Conservation (phyloP, 2,888 invertebrate genomes). For the Altica lythri region DNA sequence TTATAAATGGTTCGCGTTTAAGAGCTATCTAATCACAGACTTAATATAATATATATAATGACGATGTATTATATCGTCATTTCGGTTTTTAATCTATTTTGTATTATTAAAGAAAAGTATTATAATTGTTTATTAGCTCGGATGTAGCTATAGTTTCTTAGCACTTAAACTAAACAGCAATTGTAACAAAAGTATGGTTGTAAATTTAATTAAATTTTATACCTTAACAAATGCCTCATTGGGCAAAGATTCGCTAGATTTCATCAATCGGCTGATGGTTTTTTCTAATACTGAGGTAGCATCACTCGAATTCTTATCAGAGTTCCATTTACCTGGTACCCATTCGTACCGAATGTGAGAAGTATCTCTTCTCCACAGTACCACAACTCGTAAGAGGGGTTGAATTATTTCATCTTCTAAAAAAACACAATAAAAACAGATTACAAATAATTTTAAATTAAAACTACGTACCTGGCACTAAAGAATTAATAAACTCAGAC, state of each 20-base stretch:
- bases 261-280: slow-evolving; percentile 72
- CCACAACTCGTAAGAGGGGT: slow-evolving; percentile 77
- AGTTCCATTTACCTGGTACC: slow-evolving; percentile 74
- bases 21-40: too few species aligned
- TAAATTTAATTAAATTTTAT: not conserved
- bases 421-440: slow-evolving; percentile 34
- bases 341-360: slow-evolving; percentile 91
- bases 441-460: slow-evolving; percentile 8
- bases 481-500: slow-evolving; percentile 77
- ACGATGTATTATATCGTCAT: too few species aligned
- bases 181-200: too few species aligned
- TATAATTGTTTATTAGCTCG: too few species aligned
- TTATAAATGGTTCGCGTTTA: too few species aligned
- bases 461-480: slow-evolving; percentile 66
- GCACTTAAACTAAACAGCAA: too few species aligned
- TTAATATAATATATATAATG: too few species aligned
- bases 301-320: slow-evolving; percentile 65
- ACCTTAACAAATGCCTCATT: slow-evolving; percentile 82
- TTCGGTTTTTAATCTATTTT: too few species aligned
- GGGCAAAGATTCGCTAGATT: slow-evolving; percentile 73
- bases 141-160: too few species aligned
- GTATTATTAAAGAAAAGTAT: too few species aligned
- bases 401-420: slow-evolving; percentile 66
- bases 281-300: slow-evolving; percentile 75
- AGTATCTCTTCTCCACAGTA: slow-evolving; percentile 87